Percentiles rank a stretch among this genome's conserved stretches.
phyloP scores from a whole-genome alignment of 1,140 invertebrate species.

The Trinorchestia longiramus region DNA sequence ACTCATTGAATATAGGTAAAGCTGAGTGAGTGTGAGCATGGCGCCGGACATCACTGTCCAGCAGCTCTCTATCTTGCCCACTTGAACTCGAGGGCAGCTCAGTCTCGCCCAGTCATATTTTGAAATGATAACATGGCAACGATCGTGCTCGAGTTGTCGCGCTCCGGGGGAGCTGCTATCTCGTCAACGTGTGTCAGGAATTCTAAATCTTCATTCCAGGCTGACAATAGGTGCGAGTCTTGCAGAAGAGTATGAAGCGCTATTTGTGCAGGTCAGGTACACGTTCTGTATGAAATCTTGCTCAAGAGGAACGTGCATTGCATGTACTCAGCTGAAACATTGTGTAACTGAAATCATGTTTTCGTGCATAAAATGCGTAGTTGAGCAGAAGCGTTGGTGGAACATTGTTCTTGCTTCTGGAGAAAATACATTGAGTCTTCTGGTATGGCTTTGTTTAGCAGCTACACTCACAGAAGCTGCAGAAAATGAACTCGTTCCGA shows the following conservation, averaged over 20 bases:
- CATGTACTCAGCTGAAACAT: background rate
- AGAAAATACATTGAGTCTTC: no score
- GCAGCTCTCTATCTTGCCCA: background rate
- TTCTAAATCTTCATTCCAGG: conserved; percentile 1
- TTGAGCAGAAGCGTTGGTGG: background rate
- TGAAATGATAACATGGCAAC: background rate
- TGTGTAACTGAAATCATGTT: background rate
- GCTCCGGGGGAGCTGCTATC: background rate
- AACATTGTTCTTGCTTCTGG: background rate
- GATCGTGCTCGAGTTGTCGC: background rate
- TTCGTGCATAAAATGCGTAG: background rate
- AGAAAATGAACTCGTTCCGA: no score
- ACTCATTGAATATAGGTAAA: background rate
- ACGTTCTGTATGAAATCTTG: background rate
- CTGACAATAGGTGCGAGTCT: background rate
- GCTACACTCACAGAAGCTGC: no score
- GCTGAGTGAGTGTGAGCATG: background rate
- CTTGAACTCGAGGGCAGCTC: background rate
- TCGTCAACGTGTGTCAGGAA: background rate
- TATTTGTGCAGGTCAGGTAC: background rate
- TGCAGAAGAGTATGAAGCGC: background rate
- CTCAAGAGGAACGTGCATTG: background rate
- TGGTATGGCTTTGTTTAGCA: no score
- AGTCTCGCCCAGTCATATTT: background rate
- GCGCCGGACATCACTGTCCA: background rate